phyloP scores from a whole-genome alignment of 2,797 vertebrate species.

The Enteromius mattozi region DNA sequence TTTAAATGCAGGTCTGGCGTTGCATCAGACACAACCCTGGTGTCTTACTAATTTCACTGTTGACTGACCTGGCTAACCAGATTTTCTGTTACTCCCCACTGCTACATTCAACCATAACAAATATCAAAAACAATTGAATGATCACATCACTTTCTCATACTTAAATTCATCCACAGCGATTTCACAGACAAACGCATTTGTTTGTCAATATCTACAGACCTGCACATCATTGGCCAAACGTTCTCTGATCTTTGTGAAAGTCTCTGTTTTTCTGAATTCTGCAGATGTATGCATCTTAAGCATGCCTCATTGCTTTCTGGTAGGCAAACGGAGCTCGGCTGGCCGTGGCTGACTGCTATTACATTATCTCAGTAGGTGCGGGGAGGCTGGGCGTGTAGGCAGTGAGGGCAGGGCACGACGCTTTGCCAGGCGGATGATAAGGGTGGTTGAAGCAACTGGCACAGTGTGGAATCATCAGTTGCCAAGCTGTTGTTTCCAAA shows the following conservation, averaged over 20 bases:
- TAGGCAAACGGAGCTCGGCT: constrained; percentile 36
- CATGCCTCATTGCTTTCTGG: constrained; percentile 29
- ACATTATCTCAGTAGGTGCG: constrained; percentile 55
- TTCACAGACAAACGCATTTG: constrained; percentile 12
- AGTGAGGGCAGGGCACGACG: constrained; percentile 49
- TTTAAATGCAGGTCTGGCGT: constrained; percentile 58
- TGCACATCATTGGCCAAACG: neutral
- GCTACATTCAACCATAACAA: constrained; percentile 64
- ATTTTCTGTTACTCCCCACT: constrained; percentile 64
- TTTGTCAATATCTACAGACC: constrained; percentile 7
- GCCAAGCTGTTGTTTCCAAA: constrained; percentile 63
- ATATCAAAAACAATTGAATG: constrained; percentile 63
- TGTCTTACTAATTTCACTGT: constrained; percentile 75
- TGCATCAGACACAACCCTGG: constrained; percentile 65
- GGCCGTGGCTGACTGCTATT: constrained; percentile 42
- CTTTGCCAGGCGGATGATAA: constrained; percentile 63
- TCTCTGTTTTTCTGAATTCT: constrained; percentile 3
- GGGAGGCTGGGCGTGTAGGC: constrained; percentile 48
- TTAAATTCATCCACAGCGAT: constrained; percentile 33
- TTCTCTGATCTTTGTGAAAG: neutral
- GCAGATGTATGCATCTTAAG: neutral
- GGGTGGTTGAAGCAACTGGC: constrained; percentile 64
- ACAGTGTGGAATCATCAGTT: constrained; percentile 59
- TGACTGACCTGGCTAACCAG: constrained; percentile 71
- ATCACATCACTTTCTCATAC: constrained; percentile 47